A percentile compares a stretch with the other conserved stretches of the same genome.
Conservation (phyloP, 2,113 vertebrate species). For the Dipodomys stephensi region DNA sequence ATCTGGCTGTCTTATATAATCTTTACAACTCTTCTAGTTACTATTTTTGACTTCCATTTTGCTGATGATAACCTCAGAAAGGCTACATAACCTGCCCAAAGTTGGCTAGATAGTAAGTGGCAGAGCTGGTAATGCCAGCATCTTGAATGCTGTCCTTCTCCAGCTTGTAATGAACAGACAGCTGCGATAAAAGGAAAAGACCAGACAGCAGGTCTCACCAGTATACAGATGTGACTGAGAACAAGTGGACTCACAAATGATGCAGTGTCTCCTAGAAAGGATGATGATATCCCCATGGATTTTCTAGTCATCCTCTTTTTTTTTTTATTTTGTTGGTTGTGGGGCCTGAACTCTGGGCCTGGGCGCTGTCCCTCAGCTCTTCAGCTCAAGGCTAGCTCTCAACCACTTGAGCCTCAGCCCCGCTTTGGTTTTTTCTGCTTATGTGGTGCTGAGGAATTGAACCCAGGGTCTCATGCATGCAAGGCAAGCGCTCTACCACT, state of each 20-base stretch:
- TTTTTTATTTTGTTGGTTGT: too few species aligned
- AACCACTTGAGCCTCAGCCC: too few species aligned
- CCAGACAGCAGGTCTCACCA: not conserved
- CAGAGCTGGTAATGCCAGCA: not conserved
- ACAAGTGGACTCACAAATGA: not conserved
- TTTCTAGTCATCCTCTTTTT: not conserved
- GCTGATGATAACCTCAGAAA: not conserved
- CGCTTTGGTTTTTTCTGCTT: too few species aligned
- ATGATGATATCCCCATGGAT: not conserved
- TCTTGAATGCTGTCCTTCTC: not conserved
- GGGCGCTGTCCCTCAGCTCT: too few species aligned
- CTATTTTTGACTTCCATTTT: not conserved
- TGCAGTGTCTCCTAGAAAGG: not conserved
- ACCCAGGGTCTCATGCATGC: too few species aligned
- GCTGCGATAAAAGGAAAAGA: not conserved
- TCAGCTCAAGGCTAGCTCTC: too few species aligned
- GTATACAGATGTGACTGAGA: not conserved
- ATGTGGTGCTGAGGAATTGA: too few species aligned
- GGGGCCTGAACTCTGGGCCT: too few species aligned
- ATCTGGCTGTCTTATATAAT: not conserved
- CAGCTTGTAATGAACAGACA: not conserved
- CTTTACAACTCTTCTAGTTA: not conserved
- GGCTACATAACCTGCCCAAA: not conserved
- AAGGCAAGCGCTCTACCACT: too few species aligned
- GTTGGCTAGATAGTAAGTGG: not conserved